Evolutionary conservation across 2,113 vertebrate species (phyloP).

Genomic region (Girardinichthys multiradiatus): DNA sequence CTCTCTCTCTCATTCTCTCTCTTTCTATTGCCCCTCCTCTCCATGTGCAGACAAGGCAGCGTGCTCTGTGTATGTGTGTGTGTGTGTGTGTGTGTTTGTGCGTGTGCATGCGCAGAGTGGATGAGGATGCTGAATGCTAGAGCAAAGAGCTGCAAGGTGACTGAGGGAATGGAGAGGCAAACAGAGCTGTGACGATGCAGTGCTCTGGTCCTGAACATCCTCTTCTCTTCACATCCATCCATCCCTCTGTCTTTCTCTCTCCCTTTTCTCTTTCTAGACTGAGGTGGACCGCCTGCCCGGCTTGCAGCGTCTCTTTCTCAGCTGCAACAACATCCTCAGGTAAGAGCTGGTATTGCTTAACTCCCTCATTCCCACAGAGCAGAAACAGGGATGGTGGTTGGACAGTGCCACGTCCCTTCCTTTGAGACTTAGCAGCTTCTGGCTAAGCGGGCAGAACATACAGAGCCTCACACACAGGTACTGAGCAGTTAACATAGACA

Average conservation of each 20-base stretch:
- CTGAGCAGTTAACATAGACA: conserved; percentile 39
- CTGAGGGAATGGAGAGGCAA: conserved; percentile 75
- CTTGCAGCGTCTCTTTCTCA: conserved; percentile 96
- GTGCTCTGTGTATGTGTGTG: conserved; percentile 52
- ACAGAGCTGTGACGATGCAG: conserved; percentile 68
- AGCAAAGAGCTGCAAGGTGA: conserved; percentile 83
- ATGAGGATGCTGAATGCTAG: conserved; percentile 77
- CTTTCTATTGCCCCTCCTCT: conserved; percentile 63
- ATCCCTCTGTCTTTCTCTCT: conserved; percentile 64
- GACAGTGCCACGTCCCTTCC: conserved; percentile 43
- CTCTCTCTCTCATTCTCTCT: conserved; percentile 47
- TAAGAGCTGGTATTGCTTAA: conserved; percentile 79
- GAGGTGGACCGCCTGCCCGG: conserved; percentile 94
- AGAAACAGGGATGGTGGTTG: conserved; percentile 43
- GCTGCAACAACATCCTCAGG: conserved; percentile 97
- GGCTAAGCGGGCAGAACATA: conserved; percentile 22
- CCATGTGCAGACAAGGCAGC: conserved; percentile 71
- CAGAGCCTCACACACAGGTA: conserved; percentile 21
- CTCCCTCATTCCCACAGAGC: conserved; percentile 59
- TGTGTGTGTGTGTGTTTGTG: conserved; percentile 39
- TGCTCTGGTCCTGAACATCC: conserved; percentile 48
- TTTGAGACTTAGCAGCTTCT: conserved; percentile 38
- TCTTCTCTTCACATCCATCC: conserved; percentile 58
- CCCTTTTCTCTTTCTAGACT: conserved; percentile 83
- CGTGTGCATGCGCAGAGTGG: conserved; percentile 76